phyloP scores from a whole-genome alignment of 1,140 invertebrate genomes.

The roundworm (Caenorhabditis elegans) region WBcel235 BX284606.5:2390001-2390500 shows the following conservation, averaged over 20 bases:
- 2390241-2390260: constrained; percentile 32
- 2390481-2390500: background rate
- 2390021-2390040: constrained; percentile 27
- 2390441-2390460: no score
- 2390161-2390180: constrained; percentile 3
- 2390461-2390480: no score
- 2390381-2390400: no score
- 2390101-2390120: background rate
- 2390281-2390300: background rate
- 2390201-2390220: constrained; percentile 30
- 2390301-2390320: constrained; percentile 32
- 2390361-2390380: background rate
- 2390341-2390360: no score
- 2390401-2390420: no score
- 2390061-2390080: constrained; percentile 29
- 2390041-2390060: constrained; percentile 26
- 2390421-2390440: no score
- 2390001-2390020: constrained; percentile 12
- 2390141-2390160: constrained; percentile 28
- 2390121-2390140: background rate
- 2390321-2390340: background rate
- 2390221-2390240: constrained; percentile 31
- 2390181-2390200: constrained; percentile 7
- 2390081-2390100: constrained; percentile 8
- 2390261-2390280: constrained; percentile 7